phyloP scores from a whole-genome alignment of 2,113 vertebrate genomes.

The Dermatemys mawii region DNA sequence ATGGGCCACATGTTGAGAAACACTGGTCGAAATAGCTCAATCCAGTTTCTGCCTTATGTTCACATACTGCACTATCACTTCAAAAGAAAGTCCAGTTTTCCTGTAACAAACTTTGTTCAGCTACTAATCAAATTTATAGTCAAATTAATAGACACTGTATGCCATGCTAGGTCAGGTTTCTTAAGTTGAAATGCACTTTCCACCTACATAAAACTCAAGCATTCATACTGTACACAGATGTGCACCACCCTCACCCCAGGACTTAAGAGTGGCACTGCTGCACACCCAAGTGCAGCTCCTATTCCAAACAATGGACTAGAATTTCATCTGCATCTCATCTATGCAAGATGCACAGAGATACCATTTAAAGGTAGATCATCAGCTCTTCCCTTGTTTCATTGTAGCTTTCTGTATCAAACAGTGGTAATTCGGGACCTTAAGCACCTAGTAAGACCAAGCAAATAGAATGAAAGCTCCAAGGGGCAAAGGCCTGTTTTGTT shows the following conservation, averaged over 20 bases:
- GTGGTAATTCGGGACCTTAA: background rate
- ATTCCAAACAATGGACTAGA: background rate
- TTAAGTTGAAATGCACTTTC: background rate
- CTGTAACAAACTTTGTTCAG: background rate
- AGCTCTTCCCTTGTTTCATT: background rate
- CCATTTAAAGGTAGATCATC: background rate
- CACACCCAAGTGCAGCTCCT: background rate
- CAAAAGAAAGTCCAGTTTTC: background rate
- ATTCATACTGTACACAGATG: background rate
- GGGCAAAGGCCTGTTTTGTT: background rate
- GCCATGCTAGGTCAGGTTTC: too few relatives aligned
- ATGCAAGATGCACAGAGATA: background rate
- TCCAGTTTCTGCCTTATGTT: background rate
- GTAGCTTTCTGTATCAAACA: background rate
- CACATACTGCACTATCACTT: background rate
- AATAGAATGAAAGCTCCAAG: background rate
- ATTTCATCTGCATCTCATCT: background rate
- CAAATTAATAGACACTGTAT: background rate
- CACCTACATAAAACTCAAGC: fast-evolving
- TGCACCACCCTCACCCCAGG: background rate
- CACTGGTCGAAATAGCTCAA: background rate
- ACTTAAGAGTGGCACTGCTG: background rate
- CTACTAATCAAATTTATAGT: background rate
- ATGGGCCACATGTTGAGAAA: too few relatives aligned
- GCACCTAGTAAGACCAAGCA: background rate